These are phyloP conservation scores for Eumerus sabulonum DNA, from an alignment of 2,888 invertebrate species.

Conservation along the genomic window DNA sequence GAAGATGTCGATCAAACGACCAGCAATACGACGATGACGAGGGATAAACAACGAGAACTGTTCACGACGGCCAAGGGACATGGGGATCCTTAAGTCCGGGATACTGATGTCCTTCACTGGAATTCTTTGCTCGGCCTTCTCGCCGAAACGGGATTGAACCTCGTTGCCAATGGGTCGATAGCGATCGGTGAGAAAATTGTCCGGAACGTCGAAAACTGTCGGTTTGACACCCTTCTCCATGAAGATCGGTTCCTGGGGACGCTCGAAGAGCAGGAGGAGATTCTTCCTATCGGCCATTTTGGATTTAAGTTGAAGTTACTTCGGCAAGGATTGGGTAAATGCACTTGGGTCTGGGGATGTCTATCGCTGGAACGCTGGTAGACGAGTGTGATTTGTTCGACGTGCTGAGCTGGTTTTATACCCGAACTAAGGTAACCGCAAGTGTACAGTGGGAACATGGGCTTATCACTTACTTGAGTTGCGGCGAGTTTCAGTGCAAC, in stretches of 20 bases:
- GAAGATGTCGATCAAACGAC: slow-evolving; percentile 83
- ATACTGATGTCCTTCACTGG: slow-evolving; percentile 81
- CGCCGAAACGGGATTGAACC: slow-evolving; percentile 81
- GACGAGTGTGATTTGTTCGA: slow-evolving; percentile 22
- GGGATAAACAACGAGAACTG: slow-evolving; percentile 85
- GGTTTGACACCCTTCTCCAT: slow-evolving; percentile 83
- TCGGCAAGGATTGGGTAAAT: neutral
- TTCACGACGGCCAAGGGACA: slow-evolving; percentile 81
- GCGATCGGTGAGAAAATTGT: slow-evolving; percentile 80
- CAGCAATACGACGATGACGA: slow-evolving; percentile 82
- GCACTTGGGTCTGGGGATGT: neutral
- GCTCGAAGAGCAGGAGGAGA: slow-evolving; percentile 83
- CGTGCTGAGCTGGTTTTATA: slow-evolving; percentile 32
- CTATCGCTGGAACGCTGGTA: slow-evolving; percentile 3
- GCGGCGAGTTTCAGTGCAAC: slow-evolving; percentile 1
- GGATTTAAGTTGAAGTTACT: neutral
- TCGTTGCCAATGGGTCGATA: slow-evolving; percentile 78
- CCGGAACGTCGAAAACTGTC: slow-evolving; percentile 81
- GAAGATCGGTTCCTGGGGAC: slow-evolving; percentile 86
- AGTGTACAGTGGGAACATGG: neutral
- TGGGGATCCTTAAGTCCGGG: slow-evolving; percentile 82
- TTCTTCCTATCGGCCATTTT: slow-evolving; percentile 77
- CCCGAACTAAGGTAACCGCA: slow-evolving; percentile 19
- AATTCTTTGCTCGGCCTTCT: slow-evolving; percentile 78
- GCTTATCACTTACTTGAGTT: slow-evolving; percentile 13